These are phyloP conservation scores for Arvicanthis niloticus DNA, from an alignment of 2,113 vertebrate genomes.

Conservation along the genomic window DNA sequence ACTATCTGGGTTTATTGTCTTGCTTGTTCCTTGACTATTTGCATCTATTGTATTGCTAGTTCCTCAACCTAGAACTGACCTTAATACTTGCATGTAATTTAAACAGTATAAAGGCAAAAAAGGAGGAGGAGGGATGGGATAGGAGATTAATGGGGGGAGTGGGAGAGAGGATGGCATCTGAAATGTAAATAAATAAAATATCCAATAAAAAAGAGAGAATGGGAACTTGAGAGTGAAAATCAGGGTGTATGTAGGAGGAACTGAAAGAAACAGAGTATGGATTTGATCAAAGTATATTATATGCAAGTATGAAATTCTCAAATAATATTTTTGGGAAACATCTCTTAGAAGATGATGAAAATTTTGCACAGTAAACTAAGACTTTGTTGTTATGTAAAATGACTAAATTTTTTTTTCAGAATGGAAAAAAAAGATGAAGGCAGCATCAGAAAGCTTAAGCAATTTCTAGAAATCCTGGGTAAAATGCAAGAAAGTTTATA, in stretches of 20 bases:
- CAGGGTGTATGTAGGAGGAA: not conserved
- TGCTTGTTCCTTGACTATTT: too few relatives aligned
- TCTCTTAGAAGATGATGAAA: not conserved
- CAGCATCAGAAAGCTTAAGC: not conserved
- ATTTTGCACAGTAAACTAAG: not conserved
- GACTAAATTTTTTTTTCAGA: not conserved
- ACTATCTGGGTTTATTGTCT: too few relatives aligned
- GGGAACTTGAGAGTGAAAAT: not conserved
- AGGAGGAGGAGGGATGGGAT: too few relatives aligned
- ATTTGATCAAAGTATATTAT: not conserved
- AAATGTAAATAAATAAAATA: too few relatives aligned
- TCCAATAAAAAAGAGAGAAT: not conserved
- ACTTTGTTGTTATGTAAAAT: not conserved
- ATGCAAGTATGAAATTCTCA: too few relatives aligned
- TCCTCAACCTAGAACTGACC: too few relatives aligned
- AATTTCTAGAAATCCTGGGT: not conserved
- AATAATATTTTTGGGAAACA: not conserved
- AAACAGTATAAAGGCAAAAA: too few relatives aligned
- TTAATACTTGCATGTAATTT: too few relatives aligned
- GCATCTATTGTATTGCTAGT: too few relatives aligned
- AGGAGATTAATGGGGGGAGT: too few relatives aligned
- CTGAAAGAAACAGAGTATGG: not conserved
- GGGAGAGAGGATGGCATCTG: too few relatives aligned
- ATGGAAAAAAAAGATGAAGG: not conserved
- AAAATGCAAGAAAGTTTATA: not conserved